Conservation (phyloP, 2,797 vertebrate species). For the Ctenochaetus hawaiiensis region DNA sequence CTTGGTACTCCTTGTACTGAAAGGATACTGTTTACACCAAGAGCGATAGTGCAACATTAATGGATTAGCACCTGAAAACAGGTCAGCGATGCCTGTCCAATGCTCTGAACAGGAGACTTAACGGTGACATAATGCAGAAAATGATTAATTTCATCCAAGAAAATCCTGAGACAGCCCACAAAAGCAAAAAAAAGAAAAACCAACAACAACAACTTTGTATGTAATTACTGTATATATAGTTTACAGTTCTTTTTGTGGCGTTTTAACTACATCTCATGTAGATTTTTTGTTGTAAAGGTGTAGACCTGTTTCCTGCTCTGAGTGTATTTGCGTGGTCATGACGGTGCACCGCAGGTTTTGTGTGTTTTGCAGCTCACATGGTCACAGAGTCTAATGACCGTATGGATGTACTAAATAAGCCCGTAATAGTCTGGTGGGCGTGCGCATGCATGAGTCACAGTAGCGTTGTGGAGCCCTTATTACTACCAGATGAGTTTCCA, state of each 20-base stretch:
- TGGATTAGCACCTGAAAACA: conserved; percentile 22
- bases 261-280: not conserved
- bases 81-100: conserved; percentile 26
- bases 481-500: conserved; percentile 88
- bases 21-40: not conserved
- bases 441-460: conserved; percentile 81
- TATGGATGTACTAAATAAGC: conserved; percentile 69
- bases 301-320: conserved; percentile 39
- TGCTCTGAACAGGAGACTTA: conserved; percentile 21
- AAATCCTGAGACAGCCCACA: conserved; percentile 9
- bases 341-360: conserved; percentile 29
- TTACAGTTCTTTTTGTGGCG: conserved; percentile 11
- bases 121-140: conserved; percentile 38
- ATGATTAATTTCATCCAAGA: conserved; percentile 39
- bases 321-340: conserved; percentile 42
- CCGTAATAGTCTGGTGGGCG: conserved; percentile 72
- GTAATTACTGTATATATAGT: conserved; percentile 18
- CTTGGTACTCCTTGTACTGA: not conserved
- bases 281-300: conserved; percentile 33
- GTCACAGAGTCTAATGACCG: conserved; percentile 62
- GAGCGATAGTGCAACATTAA: not conserved
- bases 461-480: conserved; percentile 79
- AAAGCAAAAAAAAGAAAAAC: not conserved
- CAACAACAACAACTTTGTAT: not conserved
- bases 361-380: conserved; percentile 49